phyloP scores from a whole-genome alignment of 2,113 vertebrate species.

The Proterorhinus semilunaris region DNA sequence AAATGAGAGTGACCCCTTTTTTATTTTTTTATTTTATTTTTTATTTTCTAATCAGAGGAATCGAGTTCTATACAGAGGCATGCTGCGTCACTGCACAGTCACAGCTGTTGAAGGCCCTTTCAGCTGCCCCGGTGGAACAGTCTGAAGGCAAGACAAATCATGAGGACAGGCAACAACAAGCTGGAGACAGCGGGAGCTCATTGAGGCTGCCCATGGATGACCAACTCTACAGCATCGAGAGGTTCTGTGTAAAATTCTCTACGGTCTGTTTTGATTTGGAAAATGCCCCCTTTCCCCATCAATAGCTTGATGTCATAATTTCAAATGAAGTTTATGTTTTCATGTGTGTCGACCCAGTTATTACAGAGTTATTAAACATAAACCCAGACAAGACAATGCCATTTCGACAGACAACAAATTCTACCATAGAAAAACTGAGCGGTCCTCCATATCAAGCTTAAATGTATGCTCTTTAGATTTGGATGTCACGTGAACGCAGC shows the following conservation, averaged over 20 bases:
- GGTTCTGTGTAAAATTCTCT: slow-evolving; percentile 72
- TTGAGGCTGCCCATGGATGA: slow-evolving; percentile 54
- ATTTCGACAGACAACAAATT: too few species aligned
- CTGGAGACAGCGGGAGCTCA: slow-evolving; percentile 49
- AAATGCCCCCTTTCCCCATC: slow-evolving; percentile 27
- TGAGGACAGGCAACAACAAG: slow-evolving; percentile 65
- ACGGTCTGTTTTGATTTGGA: slow-evolving; percentile 67
- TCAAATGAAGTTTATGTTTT: too few species aligned
- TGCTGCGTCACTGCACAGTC: slow-evolving; percentile 77
- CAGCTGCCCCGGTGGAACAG: slow-evolving; percentile 59
- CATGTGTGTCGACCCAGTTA: too few species aligned
- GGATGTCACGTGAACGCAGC: too few species aligned
- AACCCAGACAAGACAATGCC: too few species aligned
- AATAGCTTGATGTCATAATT: slow-evolving; percentile 50
- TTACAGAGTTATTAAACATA: too few species aligned
- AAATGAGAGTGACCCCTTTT: slow-evolving; percentile 43
- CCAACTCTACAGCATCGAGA: slow-evolving; percentile 59
- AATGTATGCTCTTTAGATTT: too few species aligned
- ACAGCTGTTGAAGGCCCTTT: slow-evolving; percentile 69
- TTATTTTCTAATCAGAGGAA: slow-evolving; percentile 62
- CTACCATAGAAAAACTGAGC: too few species aligned
- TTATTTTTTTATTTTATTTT: slow-evolving; percentile 39
- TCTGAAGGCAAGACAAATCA: slow-evolving; percentile 66
- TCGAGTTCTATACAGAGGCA: slow-evolving; percentile 74
- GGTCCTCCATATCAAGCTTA: too few species aligned